These are phyloP conservation scores for Protonemura montana DNA, from an alignment of 2,888 invertebrate species.

Conservation along the genomic window DNA sequence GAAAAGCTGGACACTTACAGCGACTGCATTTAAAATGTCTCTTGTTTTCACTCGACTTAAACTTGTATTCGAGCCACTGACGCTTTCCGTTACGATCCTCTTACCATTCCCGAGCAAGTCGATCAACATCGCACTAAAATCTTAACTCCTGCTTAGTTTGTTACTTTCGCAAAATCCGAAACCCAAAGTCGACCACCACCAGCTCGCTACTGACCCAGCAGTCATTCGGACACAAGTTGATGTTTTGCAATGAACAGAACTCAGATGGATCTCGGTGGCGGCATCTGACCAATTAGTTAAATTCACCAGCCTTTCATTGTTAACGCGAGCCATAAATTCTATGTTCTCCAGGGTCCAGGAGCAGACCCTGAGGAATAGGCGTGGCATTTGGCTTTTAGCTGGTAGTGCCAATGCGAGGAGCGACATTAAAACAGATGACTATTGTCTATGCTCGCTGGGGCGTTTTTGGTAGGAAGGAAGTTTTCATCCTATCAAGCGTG, in stretches of 20 bases:
- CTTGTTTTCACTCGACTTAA: neutral
- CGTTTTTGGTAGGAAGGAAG: neutral
- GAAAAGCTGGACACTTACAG: neutral
- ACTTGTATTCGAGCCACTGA: neutral
- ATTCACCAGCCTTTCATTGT: neutral
- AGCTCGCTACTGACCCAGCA: neutral
- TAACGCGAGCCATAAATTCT: neutral
- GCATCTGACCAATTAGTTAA: slow-evolving; percentile 7
- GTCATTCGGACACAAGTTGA: neutral
- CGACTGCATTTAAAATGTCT: neutral
- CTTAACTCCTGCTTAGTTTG: neutral
- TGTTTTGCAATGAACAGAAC: neutral
- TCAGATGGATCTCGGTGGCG: neutral
- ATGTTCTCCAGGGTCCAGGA: neutral
- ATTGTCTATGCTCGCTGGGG: neutral
- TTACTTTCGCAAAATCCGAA: neutral
- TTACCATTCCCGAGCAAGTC: neutral
- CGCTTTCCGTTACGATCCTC: neutral
- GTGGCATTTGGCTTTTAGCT: slow-evolving; percentile 12
- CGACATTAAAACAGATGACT: neutral
- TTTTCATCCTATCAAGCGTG: neutral
- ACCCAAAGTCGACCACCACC: neutral
- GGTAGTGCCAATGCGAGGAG: neutral
- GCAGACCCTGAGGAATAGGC: slow-evolving; percentile 20
- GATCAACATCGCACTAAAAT: slow-evolving; percentile 4